Percentiles rank a stretch among this genome's conserved stretches.
Conservation (phyloP, 2,113 vertebrate genomes). For the Halcyon malimbica region DNA sequence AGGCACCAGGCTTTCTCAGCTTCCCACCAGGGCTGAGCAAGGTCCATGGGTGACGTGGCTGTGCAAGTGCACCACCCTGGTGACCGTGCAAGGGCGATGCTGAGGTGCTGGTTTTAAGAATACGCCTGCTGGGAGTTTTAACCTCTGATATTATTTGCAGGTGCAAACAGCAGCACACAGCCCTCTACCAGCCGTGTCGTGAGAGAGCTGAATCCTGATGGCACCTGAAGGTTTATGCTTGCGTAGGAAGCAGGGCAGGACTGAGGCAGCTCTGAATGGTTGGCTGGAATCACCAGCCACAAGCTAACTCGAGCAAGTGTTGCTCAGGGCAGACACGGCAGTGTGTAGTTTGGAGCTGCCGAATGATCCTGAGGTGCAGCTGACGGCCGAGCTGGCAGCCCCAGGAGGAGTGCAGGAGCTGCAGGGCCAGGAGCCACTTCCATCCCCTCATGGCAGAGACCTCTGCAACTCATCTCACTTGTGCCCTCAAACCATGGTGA, state of each 20-base stretch:
- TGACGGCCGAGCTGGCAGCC: fast-evolving
- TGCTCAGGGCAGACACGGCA: not conserved
- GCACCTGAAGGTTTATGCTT: not conserved
- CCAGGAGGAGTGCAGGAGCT: not conserved
- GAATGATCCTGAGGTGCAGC: not conserved
- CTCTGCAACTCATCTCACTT: not conserved
- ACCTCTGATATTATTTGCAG: not conserved
- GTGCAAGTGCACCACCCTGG: fast-evolving
- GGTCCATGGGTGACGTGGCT: not conserved
- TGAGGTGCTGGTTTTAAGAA: not conserved
- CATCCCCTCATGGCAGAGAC: not conserved
- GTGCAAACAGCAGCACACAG: not conserved
- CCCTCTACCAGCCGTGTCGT: not conserved
- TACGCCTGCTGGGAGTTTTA: not conserved
- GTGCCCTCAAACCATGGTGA: slow-evolving; percentile 2
- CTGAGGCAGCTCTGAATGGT: not conserved
- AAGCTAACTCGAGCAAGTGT: fast-evolving
- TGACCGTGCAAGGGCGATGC: not conserved
- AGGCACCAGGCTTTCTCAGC: not conserved
- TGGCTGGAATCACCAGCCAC: not conserved
- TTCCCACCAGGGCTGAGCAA: not conserved
- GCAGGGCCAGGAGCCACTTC: not conserved
- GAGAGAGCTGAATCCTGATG: not conserved
- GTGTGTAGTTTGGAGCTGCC: not conserved
- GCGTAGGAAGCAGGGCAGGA: not conserved